Evolutionary conservation across 2,797 vertebrate species (phyloP), one percentile per base, ranked within the genome.

Genomic region (Rhincodon typus): DNA sequence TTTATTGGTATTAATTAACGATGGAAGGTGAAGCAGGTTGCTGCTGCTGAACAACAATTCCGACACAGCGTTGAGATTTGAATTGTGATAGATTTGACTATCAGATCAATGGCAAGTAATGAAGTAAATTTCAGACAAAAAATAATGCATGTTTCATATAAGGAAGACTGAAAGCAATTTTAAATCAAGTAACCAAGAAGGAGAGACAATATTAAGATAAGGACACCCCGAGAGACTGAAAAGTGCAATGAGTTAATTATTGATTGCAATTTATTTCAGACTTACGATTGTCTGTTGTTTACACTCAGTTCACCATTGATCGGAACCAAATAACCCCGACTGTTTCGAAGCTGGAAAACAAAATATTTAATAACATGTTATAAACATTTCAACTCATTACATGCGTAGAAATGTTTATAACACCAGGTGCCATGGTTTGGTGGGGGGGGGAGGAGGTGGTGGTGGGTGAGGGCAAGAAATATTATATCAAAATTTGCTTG

Each of bases 241-340:
- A 46, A 95, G 77, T n/a, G 25, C 46, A 74, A 70, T 25, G 12
- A 12, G 7, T 42, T 15, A 91, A 57, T 19, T 90, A 94, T 42
- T 15, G 23, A 94, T 94, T 94, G 25, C 38, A 72, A 72, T 70
- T 50, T 87, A 87, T n/a, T 69, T 74, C n/a, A 53, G 69, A 96
- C 96, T 96, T 96, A 97, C 97, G 96, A 96, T n/a, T 97, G 97
- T 94, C 98, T 98, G 96, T 96, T 97, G 97, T 97, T 98, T 5
- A 96, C 96, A 87, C 96, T 96, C 95, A 98, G 96, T 5, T 74
- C 96, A 95, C 96, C 96, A 96, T 97, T 98, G 95, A 98, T 91
- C 15, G 98, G 98, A 95, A 98, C 97, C 96, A 98, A 96, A 96
- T 87, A 97, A 82, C 98, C 97, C 23, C 87, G 96, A 17, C 97